Percentiles rank a stretch among this genome's conserved stretches.
phyloP scores from a whole-genome alignment of 2,113 vertebrate species.

The Pteruthius melanotis region DNA sequence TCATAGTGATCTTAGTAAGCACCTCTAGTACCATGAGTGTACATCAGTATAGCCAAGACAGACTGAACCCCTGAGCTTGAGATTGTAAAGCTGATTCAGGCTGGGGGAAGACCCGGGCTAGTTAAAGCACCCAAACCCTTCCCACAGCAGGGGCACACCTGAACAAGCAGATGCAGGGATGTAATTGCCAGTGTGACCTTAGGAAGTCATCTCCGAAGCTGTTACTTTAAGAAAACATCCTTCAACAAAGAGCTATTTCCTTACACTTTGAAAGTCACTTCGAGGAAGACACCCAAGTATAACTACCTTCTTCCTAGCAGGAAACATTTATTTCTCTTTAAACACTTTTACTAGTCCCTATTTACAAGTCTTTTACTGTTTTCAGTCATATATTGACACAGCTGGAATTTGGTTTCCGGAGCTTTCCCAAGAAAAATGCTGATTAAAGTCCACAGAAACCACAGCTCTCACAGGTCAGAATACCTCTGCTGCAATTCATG shows the following conservation, averaged over 20 bases:
- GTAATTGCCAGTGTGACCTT: not conserved
- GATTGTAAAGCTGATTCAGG: not conserved
- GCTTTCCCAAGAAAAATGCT: not conserved
- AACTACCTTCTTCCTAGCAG: not conserved
- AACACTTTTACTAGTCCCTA: not conserved
- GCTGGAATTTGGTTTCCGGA: not conserved
- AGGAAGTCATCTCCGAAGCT: not conserved
- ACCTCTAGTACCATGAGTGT: not conserved
- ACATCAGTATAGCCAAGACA: not conserved
- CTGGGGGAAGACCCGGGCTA: not conserved
- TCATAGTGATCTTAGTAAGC: not conserved
- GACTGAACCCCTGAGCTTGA: not conserved
- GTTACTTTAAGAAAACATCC: not conserved
- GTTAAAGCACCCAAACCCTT: not conserved
- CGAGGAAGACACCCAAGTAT: not conserved
- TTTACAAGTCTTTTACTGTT: not conserved
- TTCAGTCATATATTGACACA: not conserved
- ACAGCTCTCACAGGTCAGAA: not conserved
- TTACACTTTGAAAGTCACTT: not conserved
- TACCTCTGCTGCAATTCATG: not conserved
- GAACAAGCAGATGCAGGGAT: not conserved
- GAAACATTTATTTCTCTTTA: not conserved
- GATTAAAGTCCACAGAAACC: not conserved
- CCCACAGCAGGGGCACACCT: not conserved
- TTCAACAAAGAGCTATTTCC: not conserved